Evolutionary conservation across 2,888 invertebrate genomes (phyloP), one percentile per base, ranked within the genome.

Genomic region (Diarsia brunnea): DNA sequence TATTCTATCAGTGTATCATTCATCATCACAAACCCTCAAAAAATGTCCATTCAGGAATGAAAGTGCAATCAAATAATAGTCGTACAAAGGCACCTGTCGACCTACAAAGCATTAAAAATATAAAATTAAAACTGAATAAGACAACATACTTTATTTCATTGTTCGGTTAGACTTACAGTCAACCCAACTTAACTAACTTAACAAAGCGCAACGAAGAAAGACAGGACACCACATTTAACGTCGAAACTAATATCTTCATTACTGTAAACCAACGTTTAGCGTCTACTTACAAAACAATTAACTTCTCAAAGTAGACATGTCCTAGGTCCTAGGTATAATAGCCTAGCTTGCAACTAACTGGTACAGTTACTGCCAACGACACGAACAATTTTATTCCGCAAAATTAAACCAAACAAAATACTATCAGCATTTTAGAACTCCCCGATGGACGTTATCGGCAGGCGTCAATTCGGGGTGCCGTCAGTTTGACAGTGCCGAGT

Each of bases 401-500:
- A 80, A 86, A 79, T 84, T 85, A 79, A 75, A 78, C 81, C 78
- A 78, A 79, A 86, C 82, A 87, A 87, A 86, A 87, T 78, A 86
- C 84, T 88, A 86, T 88, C 85, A 82, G 84, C 82, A 88, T 90
- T 90, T 89, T 88, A 91, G 78, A 89, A 90, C 88, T 86, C 88
- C 81, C 87, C 86, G 84, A 81, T 86, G 85, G 84, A 81, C 90
- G 91, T 90, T 93, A 94, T 94, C 92, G 92, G 90, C 92, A 91
- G 88, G 86, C 88, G 91, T 92, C 92, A 89, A 88, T 89, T 89
- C 88, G 88, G 76, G 89, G 77, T 81, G 87, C 86, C 88, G 91
- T 92, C 93, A 91, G 85, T 86, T 84, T 91, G 93, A 93, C 93
- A 92, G 90, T 14, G 5, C 19, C 12, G n/a, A 47, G 77, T 83